These are phyloP conservation scores for Protomyctophum bolini DNA, from an alignment of 2,113 vertebrate species.

Conservation along the genomic window DNA sequence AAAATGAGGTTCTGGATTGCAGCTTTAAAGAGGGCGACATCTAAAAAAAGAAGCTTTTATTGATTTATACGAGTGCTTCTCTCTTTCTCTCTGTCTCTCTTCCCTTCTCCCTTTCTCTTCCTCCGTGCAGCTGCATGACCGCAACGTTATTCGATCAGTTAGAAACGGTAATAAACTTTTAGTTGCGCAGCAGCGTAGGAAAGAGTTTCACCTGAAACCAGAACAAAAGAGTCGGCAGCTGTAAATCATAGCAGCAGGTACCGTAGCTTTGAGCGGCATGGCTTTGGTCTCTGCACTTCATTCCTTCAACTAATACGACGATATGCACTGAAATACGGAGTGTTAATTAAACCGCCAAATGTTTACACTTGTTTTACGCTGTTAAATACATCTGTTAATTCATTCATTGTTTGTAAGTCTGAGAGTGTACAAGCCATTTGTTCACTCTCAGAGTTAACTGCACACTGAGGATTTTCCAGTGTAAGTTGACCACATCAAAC, in stretches of 20 bases:
- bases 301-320: slow-evolving; percentile 15
- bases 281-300: slow-evolving; percentile 23
- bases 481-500: slow-evolving; percentile 30
- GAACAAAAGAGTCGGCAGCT: slow-evolving; percentile 44
- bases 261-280: not conserved
- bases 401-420: too few relatives aligned
- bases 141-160: slow-evolving; percentile 64
- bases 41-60: slow-evolving; percentile 55
- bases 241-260: slow-evolving; percentile 53
- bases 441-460: too few relatives aligned
- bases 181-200: slow-evolving; percentile 30
- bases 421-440: too few relatives aligned
- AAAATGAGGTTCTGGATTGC: too few relatives aligned
- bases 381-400: too few relatives aligned
- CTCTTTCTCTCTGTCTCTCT: slow-evolving; percentile 1
- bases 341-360: too few relatives aligned
- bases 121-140: slow-evolving; percentile 35
- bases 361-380: too few relatives aligned
- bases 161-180: slow-evolving; percentile 52
- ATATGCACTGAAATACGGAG: too few relatives aligned
- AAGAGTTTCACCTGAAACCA: slow-evolving; percentile 64
- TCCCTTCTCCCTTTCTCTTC: not conserved
- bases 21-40: slow-evolving; percentile 17
- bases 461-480: too few relatives aligned
- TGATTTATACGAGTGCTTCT: slow-evolving; percentile 42